Evolutionary conservation across 2,888 invertebrate species (phyloP).

Genomic region (Ectemnius cavifrons): DNA sequence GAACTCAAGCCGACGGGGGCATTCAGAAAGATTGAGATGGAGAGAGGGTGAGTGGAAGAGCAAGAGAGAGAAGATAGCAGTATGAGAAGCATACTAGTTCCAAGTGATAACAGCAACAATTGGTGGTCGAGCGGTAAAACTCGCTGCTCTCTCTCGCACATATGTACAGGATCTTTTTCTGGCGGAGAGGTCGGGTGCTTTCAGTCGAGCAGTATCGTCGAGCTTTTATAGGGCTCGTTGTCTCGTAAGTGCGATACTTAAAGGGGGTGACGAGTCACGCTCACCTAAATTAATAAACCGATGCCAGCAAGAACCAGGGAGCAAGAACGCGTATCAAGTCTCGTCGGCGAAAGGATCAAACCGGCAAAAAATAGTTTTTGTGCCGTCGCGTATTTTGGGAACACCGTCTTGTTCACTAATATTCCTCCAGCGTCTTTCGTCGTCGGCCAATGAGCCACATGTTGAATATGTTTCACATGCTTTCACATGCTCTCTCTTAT

Average conservation of each 20-base stretch:
- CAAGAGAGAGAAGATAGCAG: conserved; percentile 22
- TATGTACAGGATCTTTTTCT: not conserved
- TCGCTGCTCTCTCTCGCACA: not conserved
- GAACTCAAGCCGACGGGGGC: not conserved
- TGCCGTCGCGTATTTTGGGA: not conserved
- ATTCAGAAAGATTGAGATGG: conserved; percentile 5
- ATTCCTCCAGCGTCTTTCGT: not conserved
- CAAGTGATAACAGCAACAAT: no score
- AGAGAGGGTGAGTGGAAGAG: conserved; percentile 37
- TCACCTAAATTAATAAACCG: conserved; percentile 1
- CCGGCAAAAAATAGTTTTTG: conserved; percentile 1
- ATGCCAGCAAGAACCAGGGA: not conserved
- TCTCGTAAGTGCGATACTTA: not conserved
- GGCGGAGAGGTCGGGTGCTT: not conserved
- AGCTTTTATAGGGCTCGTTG: not conserved
- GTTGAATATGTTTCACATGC: no score
- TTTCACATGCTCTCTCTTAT: no score
- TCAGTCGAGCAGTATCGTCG: not conserved
- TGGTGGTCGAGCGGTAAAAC: not conserved
- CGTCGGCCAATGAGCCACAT: conserved; percentile 22
- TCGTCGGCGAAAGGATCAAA: not conserved
- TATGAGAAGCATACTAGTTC: conserved; percentile 6
- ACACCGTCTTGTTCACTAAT: not conserved
- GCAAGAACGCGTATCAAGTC: not conserved
- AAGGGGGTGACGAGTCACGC: conserved; percentile 2